A percentile compares a stretch with the other conserved stretches of the same genome.
Evolutionary conservation across 2,113 vertebrate species (phyloP).

Genomic region (Petrocephalus zakoni): DNA sequence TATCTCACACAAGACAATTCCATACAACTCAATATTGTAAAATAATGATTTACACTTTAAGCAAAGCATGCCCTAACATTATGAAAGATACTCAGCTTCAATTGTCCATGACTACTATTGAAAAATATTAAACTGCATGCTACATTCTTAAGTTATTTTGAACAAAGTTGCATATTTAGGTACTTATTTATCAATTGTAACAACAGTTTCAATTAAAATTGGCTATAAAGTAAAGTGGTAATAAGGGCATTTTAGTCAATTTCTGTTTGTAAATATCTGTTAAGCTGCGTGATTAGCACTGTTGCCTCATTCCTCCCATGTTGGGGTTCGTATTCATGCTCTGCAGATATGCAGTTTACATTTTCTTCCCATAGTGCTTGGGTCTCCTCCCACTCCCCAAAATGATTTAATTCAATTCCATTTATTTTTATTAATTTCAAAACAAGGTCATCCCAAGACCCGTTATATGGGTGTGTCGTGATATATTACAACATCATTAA

Average conservation of each 20-base stretch:
- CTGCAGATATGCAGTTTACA: background rate
- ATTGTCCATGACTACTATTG: background rate
- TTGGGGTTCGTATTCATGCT: background rate
- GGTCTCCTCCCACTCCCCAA: background rate
- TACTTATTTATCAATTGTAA: background rate
- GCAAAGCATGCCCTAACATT: background rate
- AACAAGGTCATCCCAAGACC: no score
- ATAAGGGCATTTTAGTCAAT: background rate
- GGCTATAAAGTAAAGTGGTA: background rate
- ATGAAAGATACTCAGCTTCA: background rate
- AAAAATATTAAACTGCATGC: background rate
- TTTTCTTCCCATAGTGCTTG: background rate
- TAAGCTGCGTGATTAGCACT: no score
- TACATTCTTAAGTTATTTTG: background rate
- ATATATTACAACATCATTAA: no score
- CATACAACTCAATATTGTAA: background rate
- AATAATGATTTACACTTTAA: background rate
- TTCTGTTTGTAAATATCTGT: background rate
- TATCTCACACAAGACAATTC: background rate
- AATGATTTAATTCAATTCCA: no score
- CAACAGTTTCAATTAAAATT: background rate
- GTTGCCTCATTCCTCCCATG: background rate
- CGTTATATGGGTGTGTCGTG: no score
- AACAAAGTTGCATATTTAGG: background rate
- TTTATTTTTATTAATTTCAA: no score